Percentiles rank a stretch among this genome's conserved stretches.
These are phyloP conservation scores for Phaetusa simplex DNA, from an alignment of 2,113 vertebrate species.

Conservation along the genomic window DNA sequence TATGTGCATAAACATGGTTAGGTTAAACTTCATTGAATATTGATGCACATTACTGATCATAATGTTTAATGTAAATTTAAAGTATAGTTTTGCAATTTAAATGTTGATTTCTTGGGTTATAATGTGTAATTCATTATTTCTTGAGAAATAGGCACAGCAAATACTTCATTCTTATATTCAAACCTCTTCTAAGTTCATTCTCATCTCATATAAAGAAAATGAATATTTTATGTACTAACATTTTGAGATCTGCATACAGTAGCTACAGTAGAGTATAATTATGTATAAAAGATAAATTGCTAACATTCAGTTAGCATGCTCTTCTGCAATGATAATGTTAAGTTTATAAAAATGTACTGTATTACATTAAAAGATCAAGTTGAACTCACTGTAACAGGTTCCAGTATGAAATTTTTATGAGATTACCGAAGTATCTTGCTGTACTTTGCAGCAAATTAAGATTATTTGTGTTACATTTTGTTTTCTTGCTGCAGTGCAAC, in stretches of 20 bases:
- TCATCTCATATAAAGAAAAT: conserved; percentile 67
- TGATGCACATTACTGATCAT: conserved; percentile 63
- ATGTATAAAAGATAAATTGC: conserved; percentile 69
- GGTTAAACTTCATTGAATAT: conserved; percentile 59
- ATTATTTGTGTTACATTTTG: conserved; percentile 4
- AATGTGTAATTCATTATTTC: conserved; percentile 71
- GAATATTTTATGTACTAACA: conserved; percentile 74
- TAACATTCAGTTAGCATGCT: conserved; percentile 71
- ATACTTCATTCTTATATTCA: conserved; percentile 65
- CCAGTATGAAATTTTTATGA: conserved; percentile 66
- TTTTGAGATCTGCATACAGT: conserved; percentile 70
- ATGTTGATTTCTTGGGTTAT: conserved; percentile 68
- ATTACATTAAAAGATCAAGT: conserved; percentile 71
- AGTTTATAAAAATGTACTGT: conserved; percentile 74
- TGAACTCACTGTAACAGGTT: conserved; percentile 68
- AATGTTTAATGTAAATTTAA: conserved; percentile 70
- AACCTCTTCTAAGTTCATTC: conserved; percentile 56
- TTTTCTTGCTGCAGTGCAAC: conserved; percentile 68
- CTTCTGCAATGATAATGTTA: conserved; percentile 69
- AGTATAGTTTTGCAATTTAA: conserved; percentile 68
- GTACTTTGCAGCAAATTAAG: conserved; percentile 50
- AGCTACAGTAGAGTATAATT: conserved; percentile 70
- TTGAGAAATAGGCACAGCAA: conserved; percentile 71
- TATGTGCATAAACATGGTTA: conserved; percentile 74
- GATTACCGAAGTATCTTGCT: conserved; percentile 63